phyloP scores from a whole-genome alignment of 2,888 invertebrate species.

The Dorcus parallelipipedus region DNA sequence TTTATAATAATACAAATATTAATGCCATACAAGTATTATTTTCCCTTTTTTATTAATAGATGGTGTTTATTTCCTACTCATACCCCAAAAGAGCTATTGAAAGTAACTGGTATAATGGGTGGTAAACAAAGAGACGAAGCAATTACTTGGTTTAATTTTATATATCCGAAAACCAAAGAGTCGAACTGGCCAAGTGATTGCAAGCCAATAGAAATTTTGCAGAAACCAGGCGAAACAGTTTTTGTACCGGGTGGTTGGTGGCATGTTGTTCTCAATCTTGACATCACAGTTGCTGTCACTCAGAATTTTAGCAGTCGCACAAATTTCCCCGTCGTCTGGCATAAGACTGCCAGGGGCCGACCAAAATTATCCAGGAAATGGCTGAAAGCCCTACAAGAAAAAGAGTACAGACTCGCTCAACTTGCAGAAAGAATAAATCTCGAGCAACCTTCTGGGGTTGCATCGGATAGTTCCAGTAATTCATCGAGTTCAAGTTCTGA shows the following conservation, averaged over 20 bases:
- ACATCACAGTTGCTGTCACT: slow-evolving; percentile 94
- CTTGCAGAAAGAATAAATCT: slow-evolving; percentile 83
- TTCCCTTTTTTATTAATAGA: slow-evolving; percentile 43
- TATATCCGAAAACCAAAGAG: slow-evolving; percentile 90
- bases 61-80: slow-evolving; percentile 99
- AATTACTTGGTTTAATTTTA: slow-evolving; percentile 93
- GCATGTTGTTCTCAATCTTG: slow-evolving; percentile 98
- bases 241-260: slow-evolving; percentile 99
- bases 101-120: slow-evolving; percentile 84
- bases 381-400: slow-evolving; percentile 60
- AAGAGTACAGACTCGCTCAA: slow-evolving; percentile 74
- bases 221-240: slow-evolving; percentile 94
- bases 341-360: slow-evolving; percentile 88
- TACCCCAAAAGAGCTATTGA: slow-evolving; percentile 93
- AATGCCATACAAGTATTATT: no score
- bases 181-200: slow-evolving; percentile 89
- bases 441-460: slow-evolving; percentile 82
- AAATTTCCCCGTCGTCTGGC: slow-evolving; percentile 98
- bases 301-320: slow-evolving; percentile 96
- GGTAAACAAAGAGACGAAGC: slow-evolving; percentile 98
- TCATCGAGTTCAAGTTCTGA: slow-evolving; percentile 67
- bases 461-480: slow-evolving; percentile 91
- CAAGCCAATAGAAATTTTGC: slow-evolving; percentile 90
- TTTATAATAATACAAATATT: no score
- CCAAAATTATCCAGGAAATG: slow-evolving; percentile 95